phyloP scores from a whole-genome alignment of 2,797 vertebrate genomes.

The Mormyrus proboscirostris region DNA sequence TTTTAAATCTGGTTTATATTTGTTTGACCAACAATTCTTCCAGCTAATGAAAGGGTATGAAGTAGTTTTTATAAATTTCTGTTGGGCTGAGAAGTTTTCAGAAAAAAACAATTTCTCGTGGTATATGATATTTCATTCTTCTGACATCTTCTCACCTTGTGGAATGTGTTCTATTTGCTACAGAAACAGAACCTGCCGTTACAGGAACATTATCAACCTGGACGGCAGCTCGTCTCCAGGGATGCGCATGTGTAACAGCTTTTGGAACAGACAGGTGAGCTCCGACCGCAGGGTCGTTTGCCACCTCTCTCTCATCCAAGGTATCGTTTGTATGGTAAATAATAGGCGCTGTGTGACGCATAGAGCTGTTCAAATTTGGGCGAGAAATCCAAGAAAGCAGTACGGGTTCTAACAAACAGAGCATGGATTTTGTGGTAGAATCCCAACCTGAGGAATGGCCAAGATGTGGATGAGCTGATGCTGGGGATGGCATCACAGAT shows the following conservation, averaged over 20 bases:
- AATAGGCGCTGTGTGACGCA: background rate
- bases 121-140: background rate
- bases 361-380: background rate
- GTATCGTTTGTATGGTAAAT: background rate
- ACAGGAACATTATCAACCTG: conserved; percentile 44
- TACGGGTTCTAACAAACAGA: background rate
- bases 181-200: conserved; percentile 71
- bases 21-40: background rate
- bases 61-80: background rate
- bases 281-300: background rate
- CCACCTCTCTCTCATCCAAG: background rate
- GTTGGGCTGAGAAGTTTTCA: background rate
- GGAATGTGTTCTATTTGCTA: conserved; percentile 17
- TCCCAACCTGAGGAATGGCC: conserved; percentile 48
- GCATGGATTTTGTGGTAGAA: conserved; percentile 55
- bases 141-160: background rate
- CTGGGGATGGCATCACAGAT: conserved; percentile 94
- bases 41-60: background rate
- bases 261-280: conserved; percentile 83
- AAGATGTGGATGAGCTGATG: conserved; percentile 73
- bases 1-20: background rate
- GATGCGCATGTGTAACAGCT: conserved; percentile 84
- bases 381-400: background rate
- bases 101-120: background rate
- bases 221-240: conserved; percentile 57